These are phyloP conservation scores for Cyanistes caeruleus DNA, from an alignment of 2,113 vertebrate genomes.

Conservation along the genomic window DNA sequence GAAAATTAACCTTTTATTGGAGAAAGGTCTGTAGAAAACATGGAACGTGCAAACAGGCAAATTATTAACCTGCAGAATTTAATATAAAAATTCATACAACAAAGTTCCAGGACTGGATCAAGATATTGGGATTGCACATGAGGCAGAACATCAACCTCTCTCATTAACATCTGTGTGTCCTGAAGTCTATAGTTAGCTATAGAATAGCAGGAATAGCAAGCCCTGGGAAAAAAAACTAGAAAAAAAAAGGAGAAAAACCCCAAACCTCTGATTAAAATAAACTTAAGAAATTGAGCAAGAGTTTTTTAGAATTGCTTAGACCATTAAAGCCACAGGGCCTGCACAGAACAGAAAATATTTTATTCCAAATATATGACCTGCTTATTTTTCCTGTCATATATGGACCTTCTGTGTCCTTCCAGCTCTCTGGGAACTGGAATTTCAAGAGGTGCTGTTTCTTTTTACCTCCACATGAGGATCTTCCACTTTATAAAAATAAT, in stretches of 20 bases:
- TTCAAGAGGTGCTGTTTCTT: not conserved
- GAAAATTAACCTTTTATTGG: not conserved
- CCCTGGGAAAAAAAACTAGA: not conserved
- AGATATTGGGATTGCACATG: not conserved
- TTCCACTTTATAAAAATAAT: not conserved
- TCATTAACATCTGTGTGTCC: not conserved
- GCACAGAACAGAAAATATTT: not conserved
- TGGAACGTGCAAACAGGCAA: not conserved
- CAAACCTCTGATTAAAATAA: not conserved
- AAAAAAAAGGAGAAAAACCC: accelerated
- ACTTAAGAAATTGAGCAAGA: not conserved
- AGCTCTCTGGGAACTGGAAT: not conserved
- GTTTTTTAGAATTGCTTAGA: not conserved
- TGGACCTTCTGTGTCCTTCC: not conserved
- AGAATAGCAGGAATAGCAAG: not conserved
- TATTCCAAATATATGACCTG: not conserved
- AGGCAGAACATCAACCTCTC: not conserved
- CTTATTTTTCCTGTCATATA: not conserved
- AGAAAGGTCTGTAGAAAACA: not conserved
- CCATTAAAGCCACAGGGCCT: not conserved
- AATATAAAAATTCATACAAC: not conserved
- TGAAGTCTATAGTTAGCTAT: not conserved
- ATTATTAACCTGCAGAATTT: not conserved
- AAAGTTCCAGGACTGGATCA: not conserved
- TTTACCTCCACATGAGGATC: not conserved